Conservation (phyloP, 1,140 invertebrate species). For the Tigriopus japonicus region DNA sequence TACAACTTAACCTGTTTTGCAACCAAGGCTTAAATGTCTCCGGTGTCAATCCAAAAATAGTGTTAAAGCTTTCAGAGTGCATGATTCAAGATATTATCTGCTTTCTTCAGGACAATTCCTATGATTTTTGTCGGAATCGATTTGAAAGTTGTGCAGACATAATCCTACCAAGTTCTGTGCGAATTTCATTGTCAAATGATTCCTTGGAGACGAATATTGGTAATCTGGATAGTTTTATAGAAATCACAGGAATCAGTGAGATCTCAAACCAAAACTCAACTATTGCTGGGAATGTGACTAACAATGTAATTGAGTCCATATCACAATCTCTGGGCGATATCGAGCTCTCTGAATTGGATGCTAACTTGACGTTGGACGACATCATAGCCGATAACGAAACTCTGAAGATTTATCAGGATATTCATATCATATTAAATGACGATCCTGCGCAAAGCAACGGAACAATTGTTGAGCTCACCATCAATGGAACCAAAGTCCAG, state of each 20-base stretch:
- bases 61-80: slow-evolving; percentile 7
- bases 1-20: not conserved
- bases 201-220: too few species aligned
- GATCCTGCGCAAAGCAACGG: too few species aligned
- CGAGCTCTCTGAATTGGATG: not conserved
- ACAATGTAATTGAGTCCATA: not conserved
- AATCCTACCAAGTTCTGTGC: not conserved
- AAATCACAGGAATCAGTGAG: too few species aligned
- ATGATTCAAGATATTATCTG: slow-evolving; percentile 6
- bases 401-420: too few species aligned
- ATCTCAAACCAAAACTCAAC: too few species aligned
- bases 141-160: slow-evolving; percentile 9
- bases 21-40: slow-evolving; percentile 2
- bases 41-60: not conserved
- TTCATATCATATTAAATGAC: too few species aligned
- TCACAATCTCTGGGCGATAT: not conserved
- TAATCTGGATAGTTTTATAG: too few species aligned
- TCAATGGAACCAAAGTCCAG: too few species aligned
- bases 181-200: too few species aligned
- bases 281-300: not conserved
- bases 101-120: not conserved
- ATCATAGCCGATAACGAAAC: too few species aligned
- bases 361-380: too few species aligned
- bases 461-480: too few species aligned
- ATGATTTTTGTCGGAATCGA: not conserved